These are phyloP conservation scores for Ranitomeya variabilis DNA, from an alignment of 2,113 vertebrate species.

Conservation along the genomic window DNA sequence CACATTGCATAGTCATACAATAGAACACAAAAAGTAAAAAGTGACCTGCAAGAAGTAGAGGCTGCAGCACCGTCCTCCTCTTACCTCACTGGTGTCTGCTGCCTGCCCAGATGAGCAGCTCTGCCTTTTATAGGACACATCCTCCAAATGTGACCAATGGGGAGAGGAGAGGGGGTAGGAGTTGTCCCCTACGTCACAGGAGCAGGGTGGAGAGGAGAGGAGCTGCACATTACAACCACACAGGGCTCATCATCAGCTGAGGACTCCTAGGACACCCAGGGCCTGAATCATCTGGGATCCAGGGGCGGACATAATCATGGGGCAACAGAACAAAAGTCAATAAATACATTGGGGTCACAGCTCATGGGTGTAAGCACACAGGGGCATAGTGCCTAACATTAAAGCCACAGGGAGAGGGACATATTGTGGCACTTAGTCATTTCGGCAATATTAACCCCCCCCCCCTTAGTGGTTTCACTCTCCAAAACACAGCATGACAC, in stretches of 20 bases:
- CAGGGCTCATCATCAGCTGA: neutral
- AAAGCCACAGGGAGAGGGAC: too few relatives aligned
- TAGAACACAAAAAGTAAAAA: too few relatives aligned
- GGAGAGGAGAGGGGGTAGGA: constrained; percentile 61
- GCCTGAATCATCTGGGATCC: too few relatives aligned
- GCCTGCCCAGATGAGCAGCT: neutral
- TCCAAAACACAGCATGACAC: too few relatives aligned
- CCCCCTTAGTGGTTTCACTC: too few relatives aligned
- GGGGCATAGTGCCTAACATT: too few relatives aligned
- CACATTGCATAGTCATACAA: neutral
- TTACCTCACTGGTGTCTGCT: constrained; percentile 61
- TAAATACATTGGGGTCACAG: too few relatives aligned
- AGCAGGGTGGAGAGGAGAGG: neutral
- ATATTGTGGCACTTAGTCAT: too few relatives aligned
- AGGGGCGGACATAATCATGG: too few relatives aligned
- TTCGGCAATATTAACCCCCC: too few relatives aligned
- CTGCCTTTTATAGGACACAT: constrained; percentile 69
- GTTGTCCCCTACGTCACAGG: constrained; percentile 63
- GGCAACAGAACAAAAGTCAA: too few relatives aligned
- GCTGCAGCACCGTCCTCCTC: constrained; percentile 27
- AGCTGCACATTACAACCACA: neutral
- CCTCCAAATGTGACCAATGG: constrained; percentile 69
- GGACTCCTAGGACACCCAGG: neutral
- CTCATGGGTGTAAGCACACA: too few relatives aligned
- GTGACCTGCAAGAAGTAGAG: neutral